Evolutionary conservation across 37 sponge, comb jelly and placozoan species (phyloP), one percentile per base, ranked within the genome.

Genomic region (Aphrocallistes beatrix): DNA sequence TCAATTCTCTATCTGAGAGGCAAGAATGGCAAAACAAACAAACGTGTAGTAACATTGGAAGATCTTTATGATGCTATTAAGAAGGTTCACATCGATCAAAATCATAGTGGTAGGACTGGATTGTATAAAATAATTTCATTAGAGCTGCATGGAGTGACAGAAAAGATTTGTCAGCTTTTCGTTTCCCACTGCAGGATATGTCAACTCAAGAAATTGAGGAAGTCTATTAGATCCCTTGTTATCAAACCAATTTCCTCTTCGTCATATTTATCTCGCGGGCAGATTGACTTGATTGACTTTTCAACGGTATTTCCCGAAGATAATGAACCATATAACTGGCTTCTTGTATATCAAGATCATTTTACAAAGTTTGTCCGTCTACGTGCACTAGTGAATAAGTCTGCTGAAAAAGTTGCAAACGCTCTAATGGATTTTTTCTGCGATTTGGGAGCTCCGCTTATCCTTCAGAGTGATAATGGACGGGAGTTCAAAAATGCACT

Each of bases 71-170:
- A 60, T 13, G n/a, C 34, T 25, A 6, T 60, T 25, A 60, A 60
- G n/a, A 60, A 13, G 34, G 75, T 60, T 25, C 75, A 60, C 34
- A 28, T 60, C 6, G 75, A 60, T 19, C 75, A 60, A 60, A 60
- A 60, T 28, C 75, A 60, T 60, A 25, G 75, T 60, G 75, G 75
- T 60, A 19, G 75, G n/a, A 60, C 75, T 60, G 75, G 75, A 30
- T 30, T 60, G 1, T 60, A 60, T 28, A 60, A 60, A 60, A 19
- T 19, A 32, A 19, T 60, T 21, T 60, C 75, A 60, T 25, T 60
- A 30, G 75, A 60, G 21, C n/a, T 32, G 10, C 75, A 60, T 60
- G 75, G 75, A 60, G n/a, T 60, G 10, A 19, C 75, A 25, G 28
- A 30, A 25, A 25, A 19, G 1, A 21, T 60, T 25, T 60, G 34